Base-by-base conservation (phyloP, 2,113 vertebrate species). In the Dasyurus viverrinus region DNA sequence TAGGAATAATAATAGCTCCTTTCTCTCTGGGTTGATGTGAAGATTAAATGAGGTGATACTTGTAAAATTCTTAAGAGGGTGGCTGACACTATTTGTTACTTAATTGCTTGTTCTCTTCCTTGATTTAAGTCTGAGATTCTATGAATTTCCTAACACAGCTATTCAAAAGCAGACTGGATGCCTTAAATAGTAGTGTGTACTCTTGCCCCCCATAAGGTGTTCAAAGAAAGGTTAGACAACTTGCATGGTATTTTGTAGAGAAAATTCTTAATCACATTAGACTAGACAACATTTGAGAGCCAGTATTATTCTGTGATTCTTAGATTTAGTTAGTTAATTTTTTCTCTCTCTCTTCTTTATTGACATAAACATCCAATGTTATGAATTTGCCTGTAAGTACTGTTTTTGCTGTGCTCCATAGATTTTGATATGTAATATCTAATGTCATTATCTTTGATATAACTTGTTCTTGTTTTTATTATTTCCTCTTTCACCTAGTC, bases 361-460 rank as follows among this genome's bases (percentile, higher is more conserved):
- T 84, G 68, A 84, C 23, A 19, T 84, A 84, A 84, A 22, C 4
- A 42, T 42, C 68, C n/a, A 23, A 26, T 7, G n/a, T n/a, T 42
- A 84, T 84, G 68, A 84, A 84, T 84, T 84, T 84, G n/a, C n/a
- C 68, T 42, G 19, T 84, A 84, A 84, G n/a, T 84, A 84, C n/a
- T 42, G n/a, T 84, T 84, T 84, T 84, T 84, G n/a, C 68, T 84
- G 68, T 42, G 68, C 68, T 42, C n/a, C 68, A 84, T 84, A 84
- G 68, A 84, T 84, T 84, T 84, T 84, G 68, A 42, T 84, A 84
- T 84, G 68, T 84, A 84, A n/a, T 84, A 84, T 84, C 68, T 84
- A 84, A 84, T 84, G n/a, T 84, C n/a, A 84, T 84, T 84, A 84
- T 84, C 68, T 84, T 42, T 84, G 68, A 42, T 84, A 42, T 42